phyloP scores from a whole-genome alignment of 2,113 vertebrate species.

The Grammomys surdaster region DNA sequence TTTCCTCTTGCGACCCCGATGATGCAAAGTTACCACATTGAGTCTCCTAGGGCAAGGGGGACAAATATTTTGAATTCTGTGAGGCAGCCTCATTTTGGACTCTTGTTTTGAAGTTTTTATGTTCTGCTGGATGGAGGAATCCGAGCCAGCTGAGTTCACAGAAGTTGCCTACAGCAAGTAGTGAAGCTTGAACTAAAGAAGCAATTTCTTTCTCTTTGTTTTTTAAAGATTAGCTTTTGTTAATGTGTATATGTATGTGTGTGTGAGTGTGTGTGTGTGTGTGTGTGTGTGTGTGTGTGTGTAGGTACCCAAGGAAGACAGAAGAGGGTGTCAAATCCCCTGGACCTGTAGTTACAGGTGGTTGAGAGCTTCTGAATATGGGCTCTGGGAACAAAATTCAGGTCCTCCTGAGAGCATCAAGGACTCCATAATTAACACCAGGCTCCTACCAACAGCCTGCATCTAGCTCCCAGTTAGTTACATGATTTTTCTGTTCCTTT shows the following conservation, averaged over 20 bases:
- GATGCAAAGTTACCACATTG: neutral
- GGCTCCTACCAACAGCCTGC: neutral
- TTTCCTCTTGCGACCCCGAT: constrained; percentile 65
- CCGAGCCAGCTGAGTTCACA: neutral
- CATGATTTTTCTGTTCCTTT: neutral
- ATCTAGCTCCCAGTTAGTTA: neutral
- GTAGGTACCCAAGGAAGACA: neutral
- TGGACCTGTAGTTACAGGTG: neutral
- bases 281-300: neutral
- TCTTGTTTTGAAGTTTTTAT: constrained; percentile 64
- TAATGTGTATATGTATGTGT: neutral
- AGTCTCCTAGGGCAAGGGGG: neutral
- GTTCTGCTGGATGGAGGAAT: constrained; percentile 42
- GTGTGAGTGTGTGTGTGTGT: neutral
- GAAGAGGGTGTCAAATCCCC: neutral
- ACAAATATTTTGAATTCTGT: constrained; percentile 60
- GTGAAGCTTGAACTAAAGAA: constrained; percentile 4
- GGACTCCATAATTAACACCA: neutral
- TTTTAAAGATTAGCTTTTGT: neutral
- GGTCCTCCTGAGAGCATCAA: neutral
- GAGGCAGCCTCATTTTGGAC: constrained; percentile 42
- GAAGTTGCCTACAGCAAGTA: constrained; percentile 24
- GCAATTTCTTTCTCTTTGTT: neutral
- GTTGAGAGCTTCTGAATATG: neutral
- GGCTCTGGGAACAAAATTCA: neutral